These are phyloP conservation scores for Drosophila repleta DNA, from an alignment of 1,140 invertebrate species.

Conservation along the genomic window DNA sequence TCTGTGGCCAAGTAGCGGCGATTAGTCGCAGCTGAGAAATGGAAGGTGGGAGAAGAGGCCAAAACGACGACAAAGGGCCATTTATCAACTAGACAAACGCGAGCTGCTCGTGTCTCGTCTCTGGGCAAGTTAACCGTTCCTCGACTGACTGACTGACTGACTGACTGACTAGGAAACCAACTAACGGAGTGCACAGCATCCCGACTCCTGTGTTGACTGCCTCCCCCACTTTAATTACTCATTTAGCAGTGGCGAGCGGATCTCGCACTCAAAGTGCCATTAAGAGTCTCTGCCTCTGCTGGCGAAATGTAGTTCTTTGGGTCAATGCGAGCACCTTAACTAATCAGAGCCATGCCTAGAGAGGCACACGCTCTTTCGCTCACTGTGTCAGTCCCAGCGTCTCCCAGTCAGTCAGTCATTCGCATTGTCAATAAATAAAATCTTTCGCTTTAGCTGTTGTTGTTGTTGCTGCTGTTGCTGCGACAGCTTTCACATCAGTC, in stretches of 20 bases:
- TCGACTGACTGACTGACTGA: constrained; percentile 46
- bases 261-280: constrained; percentile 47
- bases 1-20: constrained; percentile 34
- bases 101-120: constrained; percentile 69
- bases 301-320: constrained; percentile 73
- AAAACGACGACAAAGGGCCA: constrained; percentile 59
- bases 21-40: constrained; percentile 33
- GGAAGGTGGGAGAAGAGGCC: neutral
- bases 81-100: constrained; percentile 61
- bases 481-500: constrained; percentile 62
- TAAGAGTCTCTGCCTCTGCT: constrained; percentile 28
- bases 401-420: constrained; percentile 27
- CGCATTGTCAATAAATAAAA: constrained; percentile 48
- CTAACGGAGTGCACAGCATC: constrained; percentile 31
- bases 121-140: constrained; percentile 62
- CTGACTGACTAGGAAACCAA: neutral
- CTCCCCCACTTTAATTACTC: constrained; percentile 69
- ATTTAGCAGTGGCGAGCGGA: constrained; percentile 44
- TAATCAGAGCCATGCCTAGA: constrained; percentile 56
- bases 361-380: constrained; percentile 45
- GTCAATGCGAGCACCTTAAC: constrained; percentile 77
- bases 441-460: constrained; percentile 50
- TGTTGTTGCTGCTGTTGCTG: constrained; percentile 54
- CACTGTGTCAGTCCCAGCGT: constrained; percentile 11
- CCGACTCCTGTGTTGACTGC: constrained; percentile 10